These are phyloP conservation scores for Acleris holmiana DNA, from an alignment of 2,888 invertebrate species.

Conservation along the genomic window DNA sequence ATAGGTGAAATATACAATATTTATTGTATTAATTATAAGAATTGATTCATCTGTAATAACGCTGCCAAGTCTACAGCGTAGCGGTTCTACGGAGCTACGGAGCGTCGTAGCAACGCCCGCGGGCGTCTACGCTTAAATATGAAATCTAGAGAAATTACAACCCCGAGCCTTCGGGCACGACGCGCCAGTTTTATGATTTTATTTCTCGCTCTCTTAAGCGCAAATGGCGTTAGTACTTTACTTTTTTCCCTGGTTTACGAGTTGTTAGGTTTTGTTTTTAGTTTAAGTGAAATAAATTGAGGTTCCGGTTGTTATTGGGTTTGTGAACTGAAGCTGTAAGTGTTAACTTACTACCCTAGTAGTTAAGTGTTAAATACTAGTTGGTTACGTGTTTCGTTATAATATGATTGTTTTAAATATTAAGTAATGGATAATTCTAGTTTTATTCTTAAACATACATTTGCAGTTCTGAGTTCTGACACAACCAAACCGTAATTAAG, in stretches of 20 bases:
- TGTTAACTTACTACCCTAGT: background rate
- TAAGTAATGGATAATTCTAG: too few relatives aligned
- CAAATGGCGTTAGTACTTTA: constrained; percentile 61
- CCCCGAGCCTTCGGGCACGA: constrained; percentile 65
- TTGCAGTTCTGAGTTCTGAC: too few relatives aligned
- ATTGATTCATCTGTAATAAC: constrained; percentile 8
- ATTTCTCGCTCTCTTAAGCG: constrained; percentile 80
- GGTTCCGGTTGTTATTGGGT: constrained; percentile 18
- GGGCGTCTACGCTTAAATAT: constrained; percentile 72
- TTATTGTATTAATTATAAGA: constrained; percentile 10
- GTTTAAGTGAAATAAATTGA: constrained; percentile 29
- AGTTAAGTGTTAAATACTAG: too few relatives aligned
- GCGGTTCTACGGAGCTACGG: constrained; percentile 62
- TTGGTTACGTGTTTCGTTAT: too few relatives aligned
- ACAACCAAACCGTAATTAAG: too few relatives aligned
- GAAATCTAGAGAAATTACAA: constrained; percentile 80
- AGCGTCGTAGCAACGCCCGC: constrained; percentile 68
- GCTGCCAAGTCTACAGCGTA: constrained; percentile 57
- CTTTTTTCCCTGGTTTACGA: constrained; percentile 64
- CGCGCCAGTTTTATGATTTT: constrained; percentile 80
- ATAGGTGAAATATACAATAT: background rate
- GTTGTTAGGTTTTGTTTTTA: constrained; percentile 58
- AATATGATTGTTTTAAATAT: too few relatives aligned
- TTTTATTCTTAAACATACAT: too few relatives aligned
- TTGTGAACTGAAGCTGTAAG: background rate